Conservation (phyloP, 1,140 invertebrate genomes). For the Mya arenaria region DNA sequence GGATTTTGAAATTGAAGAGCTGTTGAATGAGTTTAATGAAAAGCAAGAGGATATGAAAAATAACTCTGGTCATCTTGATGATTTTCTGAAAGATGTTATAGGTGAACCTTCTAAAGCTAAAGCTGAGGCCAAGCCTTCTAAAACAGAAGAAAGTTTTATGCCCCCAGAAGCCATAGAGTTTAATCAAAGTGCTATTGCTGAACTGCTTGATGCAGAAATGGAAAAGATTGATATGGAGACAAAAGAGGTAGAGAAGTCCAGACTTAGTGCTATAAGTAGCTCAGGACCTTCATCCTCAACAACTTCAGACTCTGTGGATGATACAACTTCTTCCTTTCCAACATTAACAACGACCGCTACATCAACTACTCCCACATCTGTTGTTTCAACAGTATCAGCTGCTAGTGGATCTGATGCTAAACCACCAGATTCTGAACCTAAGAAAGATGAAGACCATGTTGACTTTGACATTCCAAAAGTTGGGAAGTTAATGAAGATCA, state of each 20-base stretch:
- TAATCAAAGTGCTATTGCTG: constrained; percentile 44
- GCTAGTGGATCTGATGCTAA: not conserved
- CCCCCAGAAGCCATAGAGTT: constrained; percentile 36
- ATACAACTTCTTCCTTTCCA: not conserved
- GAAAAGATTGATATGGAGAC: constrained; percentile 50
- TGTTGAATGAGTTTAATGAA: constrained; percentile 55
- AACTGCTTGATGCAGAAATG: constrained; percentile 41
- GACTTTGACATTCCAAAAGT: constrained; percentile 54
- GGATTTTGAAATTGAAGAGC: constrained; percentile 47
- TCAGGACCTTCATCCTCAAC: not conserved
- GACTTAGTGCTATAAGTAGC: constrained; percentile 12
- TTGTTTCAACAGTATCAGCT: not conserved
- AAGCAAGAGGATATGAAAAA: constrained; percentile 48
- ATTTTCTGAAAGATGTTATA: constrained; percentile 35
- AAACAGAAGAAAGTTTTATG: constrained; percentile 23
- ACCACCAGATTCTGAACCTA: not conserved
- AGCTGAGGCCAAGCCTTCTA: not conserved
- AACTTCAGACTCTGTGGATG: no score
- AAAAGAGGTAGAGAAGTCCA: constrained; percentile 38
- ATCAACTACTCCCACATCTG: constrained; percentile 9
- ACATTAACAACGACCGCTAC: not conserved
- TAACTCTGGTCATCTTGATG: constrained; percentile 35
- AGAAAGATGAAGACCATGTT: constrained; percentile 49
- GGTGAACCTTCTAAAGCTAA: constrained; percentile 9
- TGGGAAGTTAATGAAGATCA: constrained; percentile 50